Percentiles rank a stretch among this genome's conserved stretches.
phyloP scores from a whole-genome alignment of 2,888 invertebrate species.

The Thecocarcelia acutangulata region DNA sequence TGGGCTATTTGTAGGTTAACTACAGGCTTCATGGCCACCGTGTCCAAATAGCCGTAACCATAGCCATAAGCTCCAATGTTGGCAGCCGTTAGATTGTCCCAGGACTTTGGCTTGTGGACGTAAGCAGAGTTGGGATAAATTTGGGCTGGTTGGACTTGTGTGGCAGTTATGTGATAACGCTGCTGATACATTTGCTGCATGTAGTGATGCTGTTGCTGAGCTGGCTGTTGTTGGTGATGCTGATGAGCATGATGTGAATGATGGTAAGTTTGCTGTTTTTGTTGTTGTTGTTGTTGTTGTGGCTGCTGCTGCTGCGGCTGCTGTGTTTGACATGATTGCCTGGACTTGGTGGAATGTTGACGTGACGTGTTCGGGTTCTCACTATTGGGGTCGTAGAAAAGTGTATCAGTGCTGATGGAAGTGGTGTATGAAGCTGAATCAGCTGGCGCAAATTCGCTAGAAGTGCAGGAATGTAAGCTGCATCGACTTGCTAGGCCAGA shows the following conservation, averaged over 20 bases:
- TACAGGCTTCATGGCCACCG: slow-evolving; percentile 82
- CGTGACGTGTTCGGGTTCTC: slow-evolving; percentile 77
- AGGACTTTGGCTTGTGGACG: slow-evolving; percentile 90
- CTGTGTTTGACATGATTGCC: slow-evolving; percentile 82
- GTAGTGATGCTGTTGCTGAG: slow-evolving; percentile 78
- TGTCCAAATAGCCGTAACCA: slow-evolving; percentile 91
- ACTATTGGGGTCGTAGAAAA: slow-evolving; percentile 89
- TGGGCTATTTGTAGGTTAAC: slow-evolving; percentile 82
- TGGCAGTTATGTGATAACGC: slow-evolving; percentile 80
- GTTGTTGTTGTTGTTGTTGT: slow-evolving; percentile 76
- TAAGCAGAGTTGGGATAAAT: slow-evolving; percentile 81
- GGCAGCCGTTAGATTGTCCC: slow-evolving; percentile 94
- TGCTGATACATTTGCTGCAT: slow-evolving; percentile 80
- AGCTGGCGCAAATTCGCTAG: slow-evolving; percentile 87
- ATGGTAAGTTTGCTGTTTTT: slow-evolving; percentile 79
- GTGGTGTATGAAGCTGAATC: slow-evolving; percentile 92
- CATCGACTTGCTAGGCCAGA: slow-evolving; percentile 89
- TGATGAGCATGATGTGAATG: slow-evolving; percentile 79
- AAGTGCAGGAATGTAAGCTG: slow-evolving; percentile 91
- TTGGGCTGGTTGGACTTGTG: slow-evolving; percentile 81
- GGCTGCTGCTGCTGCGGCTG: slow-evolving; percentile 80
- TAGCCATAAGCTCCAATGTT: slow-evolving; percentile 93
- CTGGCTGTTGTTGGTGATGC: slow-evolving; percentile 81
- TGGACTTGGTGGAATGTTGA: slow-evolving; percentile 84
- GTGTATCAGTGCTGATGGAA: slow-evolving; percentile 91